Evolutionary conservation across 2,113 vertebrate species (phyloP).

Genomic region (Pristiophorus japonicus): DNA sequence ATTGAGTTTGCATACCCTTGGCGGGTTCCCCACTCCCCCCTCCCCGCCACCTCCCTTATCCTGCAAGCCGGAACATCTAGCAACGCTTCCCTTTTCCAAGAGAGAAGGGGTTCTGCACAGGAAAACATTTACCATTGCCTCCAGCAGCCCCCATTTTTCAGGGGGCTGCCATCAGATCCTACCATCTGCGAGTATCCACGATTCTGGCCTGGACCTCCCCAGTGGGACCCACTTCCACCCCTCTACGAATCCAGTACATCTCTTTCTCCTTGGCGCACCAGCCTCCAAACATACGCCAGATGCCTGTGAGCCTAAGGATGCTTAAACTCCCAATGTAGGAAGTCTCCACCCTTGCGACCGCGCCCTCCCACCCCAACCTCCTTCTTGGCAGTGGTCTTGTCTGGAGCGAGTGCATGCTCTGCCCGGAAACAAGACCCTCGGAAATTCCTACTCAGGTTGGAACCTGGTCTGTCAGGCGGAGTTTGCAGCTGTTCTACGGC

Average conservation of each 20-base stretch:
- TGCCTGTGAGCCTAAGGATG: background rate
- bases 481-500: background rate
- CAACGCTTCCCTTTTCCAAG: background rate
- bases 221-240: background rate
- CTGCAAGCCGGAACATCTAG: background rate
- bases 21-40: background rate
- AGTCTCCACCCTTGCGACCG: background rate
- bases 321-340: background rate
- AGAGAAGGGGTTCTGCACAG: background rate
- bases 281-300: background rate
- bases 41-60: background rate
- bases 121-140: background rate
- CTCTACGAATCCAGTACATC: background rate
- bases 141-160: background rate
- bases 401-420: background rate
- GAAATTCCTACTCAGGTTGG: too few species aligned
- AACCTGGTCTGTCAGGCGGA: too few species aligned
- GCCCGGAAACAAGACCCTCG: background rate
- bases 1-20: background rate
- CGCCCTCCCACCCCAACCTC: background rate
- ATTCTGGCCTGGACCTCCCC: background rate
- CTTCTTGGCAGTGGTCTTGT: background rate
- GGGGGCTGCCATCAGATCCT: background rate
- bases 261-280: background rate
- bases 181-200: background rate